Percentiles rank a stretch among this genome's conserved stretches.
phyloP scores from a whole-genome alignment of 2,888 invertebrate genomes.

The Tipula lateralis region DNA sequence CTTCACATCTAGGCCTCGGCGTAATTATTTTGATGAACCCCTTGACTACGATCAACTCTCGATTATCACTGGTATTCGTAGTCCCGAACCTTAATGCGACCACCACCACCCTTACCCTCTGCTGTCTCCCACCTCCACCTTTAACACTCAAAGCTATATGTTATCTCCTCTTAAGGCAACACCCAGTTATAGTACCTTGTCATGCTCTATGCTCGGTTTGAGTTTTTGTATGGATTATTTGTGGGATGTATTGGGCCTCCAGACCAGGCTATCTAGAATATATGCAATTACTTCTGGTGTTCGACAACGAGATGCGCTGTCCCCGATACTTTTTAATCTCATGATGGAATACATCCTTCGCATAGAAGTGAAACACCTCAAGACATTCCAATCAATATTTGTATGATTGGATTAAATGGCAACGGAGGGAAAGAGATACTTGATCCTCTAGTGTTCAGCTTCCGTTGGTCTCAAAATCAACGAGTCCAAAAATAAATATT shows the following conservation, averaged over 20 bases:
- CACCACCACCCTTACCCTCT: constrained; percentile 61
- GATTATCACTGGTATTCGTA: constrained; percentile 33
- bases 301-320: too few relatives aligned
- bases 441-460: too few relatives aligned
- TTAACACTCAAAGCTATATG: constrained; percentile 75
- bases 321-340: too few relatives aligned
- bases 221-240: constrained; percentile 63
- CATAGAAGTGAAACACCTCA: too few relatives aligned
- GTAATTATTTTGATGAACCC: constrained; percentile 65
- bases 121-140: constrained; percentile 87
- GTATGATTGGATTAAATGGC: too few relatives aligned
- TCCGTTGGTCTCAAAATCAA: too few relatives aligned
- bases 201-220: constrained; percentile 88
- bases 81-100: constrained; percentile 63
- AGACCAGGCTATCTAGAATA: too few relatives aligned
- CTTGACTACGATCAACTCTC: constrained; percentile 61
- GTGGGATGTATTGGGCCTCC: constrained; percentile 65
- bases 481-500: too few relatives aligned
- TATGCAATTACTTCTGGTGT: too few relatives aligned
- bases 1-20: constrained; percentile 63
- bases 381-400: too few relatives aligned
- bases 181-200: constrained; percentile 80
- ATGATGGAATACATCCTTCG: too few relatives aligned
- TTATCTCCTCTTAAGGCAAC: constrained; percentile 71
- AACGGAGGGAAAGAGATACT: too few relatives aligned